A percentile compares a stretch with the other conserved stretches of the same genome.
These are phyloP conservation scores for Montipora foliosa DNA, from an alignment of 64 coral and sea anemone species.

Conservation along the genomic window DNA sequence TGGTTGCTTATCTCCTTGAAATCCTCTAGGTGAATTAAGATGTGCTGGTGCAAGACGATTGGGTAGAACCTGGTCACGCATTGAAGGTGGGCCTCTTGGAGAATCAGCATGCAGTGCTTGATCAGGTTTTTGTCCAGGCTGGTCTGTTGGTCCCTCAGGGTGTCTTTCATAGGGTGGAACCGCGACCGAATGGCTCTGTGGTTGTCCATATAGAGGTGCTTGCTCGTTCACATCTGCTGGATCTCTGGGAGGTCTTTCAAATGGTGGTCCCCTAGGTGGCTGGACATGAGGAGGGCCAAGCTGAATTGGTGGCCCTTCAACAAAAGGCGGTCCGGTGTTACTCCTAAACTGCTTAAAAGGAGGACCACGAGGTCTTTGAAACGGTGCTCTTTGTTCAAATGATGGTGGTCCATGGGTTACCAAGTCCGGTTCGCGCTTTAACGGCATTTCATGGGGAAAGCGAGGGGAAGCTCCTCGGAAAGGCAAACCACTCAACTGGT, in stretches of 20 bases:
- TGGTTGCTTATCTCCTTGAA: not conserved
- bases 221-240: conserved; percentile 22
- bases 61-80: conserved; percentile 7
- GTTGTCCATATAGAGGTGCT: not conserved
- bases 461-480: not conserved
- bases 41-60: not conserved
- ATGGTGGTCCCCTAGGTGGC: conserved; percentile 36
- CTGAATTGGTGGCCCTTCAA: not conserved
- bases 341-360: conserved; percentile 1
- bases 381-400: not conserved
- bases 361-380: conserved; percentile 7
- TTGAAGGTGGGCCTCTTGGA: not conserved
- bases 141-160: conserved; percentile 1
- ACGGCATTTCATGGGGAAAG: conserved; percentile 10
- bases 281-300: not conserved
- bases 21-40: conserved; percentile 14
- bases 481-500: not conserved
- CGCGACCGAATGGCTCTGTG: not conserved
- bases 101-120: conserved; percentile 28
- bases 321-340: not conserved
- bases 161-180: conserved; percentile 34
- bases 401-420: conserved; percentile 6
- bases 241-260: not conserved
- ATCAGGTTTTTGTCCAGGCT: conserved; percentile 8
- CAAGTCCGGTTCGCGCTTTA: not conserved